Conservation (phyloP, 1,140 invertebrate species). For the Drosophila triauraria region DNA sequence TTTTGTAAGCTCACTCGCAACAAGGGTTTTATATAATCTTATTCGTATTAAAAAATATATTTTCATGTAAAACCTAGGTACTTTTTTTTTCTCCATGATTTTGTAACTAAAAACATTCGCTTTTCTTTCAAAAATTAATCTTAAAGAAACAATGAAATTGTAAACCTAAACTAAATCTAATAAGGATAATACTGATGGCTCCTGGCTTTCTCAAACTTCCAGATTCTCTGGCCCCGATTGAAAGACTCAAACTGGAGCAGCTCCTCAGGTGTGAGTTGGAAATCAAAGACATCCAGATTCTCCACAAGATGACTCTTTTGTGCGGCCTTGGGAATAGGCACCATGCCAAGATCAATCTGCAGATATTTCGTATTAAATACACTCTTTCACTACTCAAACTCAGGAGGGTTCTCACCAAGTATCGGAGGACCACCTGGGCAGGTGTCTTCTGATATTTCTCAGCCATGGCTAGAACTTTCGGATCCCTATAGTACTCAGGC, state of each 20-base stretch:
- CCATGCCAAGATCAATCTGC: slow-evolving; percentile 90
- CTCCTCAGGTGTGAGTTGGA: slow-evolving; percentile 88
- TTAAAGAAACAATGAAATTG: not conserved
- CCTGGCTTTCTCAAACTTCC: slow-evolving; percentile 61
- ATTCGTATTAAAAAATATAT: not conserved
- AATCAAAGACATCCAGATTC: slow-evolving; percentile 92
- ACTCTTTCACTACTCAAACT: not conserved
- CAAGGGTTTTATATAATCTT: not conserved
- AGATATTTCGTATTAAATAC: slow-evolving; percentile 30
- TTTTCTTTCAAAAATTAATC: too few species aligned
- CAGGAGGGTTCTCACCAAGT: slow-evolving; percentile 78
- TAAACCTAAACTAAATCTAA: slow-evolving; percentile 1
- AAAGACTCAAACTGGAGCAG: slow-evolving; percentile 87
- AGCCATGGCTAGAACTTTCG: slow-evolving; percentile 87
- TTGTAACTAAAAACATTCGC: too few species aligned
- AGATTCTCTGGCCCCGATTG: slow-evolving; percentile 76
- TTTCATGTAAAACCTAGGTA: not conserved
- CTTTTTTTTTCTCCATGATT: not conserved
- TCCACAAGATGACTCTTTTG: slow-evolving; percentile 89
- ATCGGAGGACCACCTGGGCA: slow-evolving; percentile 90
- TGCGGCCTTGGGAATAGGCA: slow-evolving; percentile 93
- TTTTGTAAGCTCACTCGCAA: too few species aligned
- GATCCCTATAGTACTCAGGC: slow-evolving; percentile 82
- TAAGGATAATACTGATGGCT: slow-evolving; percentile 58
- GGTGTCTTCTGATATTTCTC: slow-evolving; percentile 89